Evolutionary conservation across 2,888 invertebrate species (phyloP), one percentile per base, ranked within the genome.

Genomic region (Aquatica leii): DNA sequence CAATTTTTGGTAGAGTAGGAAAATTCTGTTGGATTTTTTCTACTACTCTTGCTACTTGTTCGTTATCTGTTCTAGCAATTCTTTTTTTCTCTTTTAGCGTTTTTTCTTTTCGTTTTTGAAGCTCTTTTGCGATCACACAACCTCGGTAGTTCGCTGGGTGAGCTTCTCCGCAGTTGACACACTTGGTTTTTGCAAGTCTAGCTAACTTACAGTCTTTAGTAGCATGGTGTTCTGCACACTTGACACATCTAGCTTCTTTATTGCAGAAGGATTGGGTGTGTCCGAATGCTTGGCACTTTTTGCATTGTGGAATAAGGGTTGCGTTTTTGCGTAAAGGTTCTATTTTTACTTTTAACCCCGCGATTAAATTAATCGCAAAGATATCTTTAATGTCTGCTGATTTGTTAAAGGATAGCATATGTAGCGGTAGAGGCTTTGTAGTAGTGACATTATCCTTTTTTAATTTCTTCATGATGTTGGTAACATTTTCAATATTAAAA

Each of bases 131-230:
- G 62, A 50, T 58, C 18, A 31, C 20, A 50, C 71, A 74, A 50
- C 71, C 71, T 59, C 67, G 68, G 51, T 73, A 73, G 48, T 66
- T 74, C 11, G 71, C 70, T n/a, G 68, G 71, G 40, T 74, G 72
- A 15, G 68, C 56, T 18, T 62, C 68, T 1, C 56, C 54, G 49
- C 71, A 74, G 50, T 69, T 65, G n/a, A 50, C 53, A 48, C 71
- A 71, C 48, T 62, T 72, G 6, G 62, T 65, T 24, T 62, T 59
- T 46, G 49, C 48, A 24, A 56, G 59, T 60, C 37, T 59, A 2
- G 40, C 24, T 37, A 41, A 24, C 62, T 64, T 41, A 53, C 73
- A 74, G 9, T 69, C 56, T n/a, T 40, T 61, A 11, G 71, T 72
- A 46, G 37, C 43, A 63, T 73, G 69, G 40, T 52, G 59, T 40